Percentiles rank a stretch among this genome's conserved stretches.
Conservation (phyloP, 2,888 invertebrate species). For the Uloborus plumipes region DNA sequence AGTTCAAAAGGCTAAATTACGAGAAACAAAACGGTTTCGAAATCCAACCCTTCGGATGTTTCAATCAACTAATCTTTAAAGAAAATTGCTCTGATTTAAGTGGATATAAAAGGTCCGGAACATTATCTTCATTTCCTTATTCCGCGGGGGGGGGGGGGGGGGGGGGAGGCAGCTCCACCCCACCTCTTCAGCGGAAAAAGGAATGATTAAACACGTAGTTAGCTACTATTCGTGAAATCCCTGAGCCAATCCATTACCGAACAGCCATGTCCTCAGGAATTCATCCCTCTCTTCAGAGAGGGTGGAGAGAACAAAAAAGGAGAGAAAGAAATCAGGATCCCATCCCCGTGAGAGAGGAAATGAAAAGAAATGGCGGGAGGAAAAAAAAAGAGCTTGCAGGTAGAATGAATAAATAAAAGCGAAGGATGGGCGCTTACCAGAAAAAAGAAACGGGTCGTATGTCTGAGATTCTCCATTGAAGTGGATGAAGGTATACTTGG, state of each 20-base stretch:
- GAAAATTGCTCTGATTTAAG: no score
- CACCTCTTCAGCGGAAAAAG: neutral
- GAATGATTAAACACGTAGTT: slow-evolving; percentile 57
- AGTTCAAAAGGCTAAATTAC: no score
- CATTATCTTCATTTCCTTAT: no score
- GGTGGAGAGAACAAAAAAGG: slow-evolving; percentile 15
- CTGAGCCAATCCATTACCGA: slow-evolving; percentile 53
- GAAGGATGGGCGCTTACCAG: slow-evolving; percentile 34
- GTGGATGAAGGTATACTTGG: slow-evolving; percentile 30
- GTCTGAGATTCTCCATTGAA: slow-evolving; percentile 54
- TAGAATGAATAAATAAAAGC: slow-evolving; percentile 34
- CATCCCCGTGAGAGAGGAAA: slow-evolving; percentile 6
- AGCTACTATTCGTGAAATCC: slow-evolving; percentile 42
- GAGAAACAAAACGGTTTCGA: no score
- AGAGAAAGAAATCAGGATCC: neutral
- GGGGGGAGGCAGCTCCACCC: neutral
- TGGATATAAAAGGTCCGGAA: no score
- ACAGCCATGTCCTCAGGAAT: slow-evolving; percentile 19
- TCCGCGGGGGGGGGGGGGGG: neutral
- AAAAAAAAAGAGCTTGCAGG: slow-evolving; percentile 16
- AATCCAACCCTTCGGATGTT: no score
- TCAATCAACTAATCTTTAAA: no score
- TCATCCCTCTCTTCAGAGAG: slow-evolving; percentile 4
- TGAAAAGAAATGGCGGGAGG: neutral
- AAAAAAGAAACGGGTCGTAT: slow-evolving; percentile 34